Percentiles rank a stretch among this genome's conserved stretches.
phyloP scores from a whole-genome alignment of 1,140 invertebrate species.

The Pentalonia nigronervosa region DNA sequence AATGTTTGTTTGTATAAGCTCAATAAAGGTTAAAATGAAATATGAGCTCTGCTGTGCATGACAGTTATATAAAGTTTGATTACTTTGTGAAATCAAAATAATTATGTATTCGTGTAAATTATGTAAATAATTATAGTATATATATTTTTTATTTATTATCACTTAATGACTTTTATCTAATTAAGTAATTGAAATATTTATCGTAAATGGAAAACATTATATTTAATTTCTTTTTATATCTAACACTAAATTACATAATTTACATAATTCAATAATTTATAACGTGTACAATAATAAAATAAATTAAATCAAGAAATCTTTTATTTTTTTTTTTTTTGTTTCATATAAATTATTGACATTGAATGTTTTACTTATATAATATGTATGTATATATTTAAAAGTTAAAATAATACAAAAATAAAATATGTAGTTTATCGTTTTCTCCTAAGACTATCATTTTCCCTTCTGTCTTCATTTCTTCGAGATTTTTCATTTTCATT shows the following conservation, averaged over 20 bases:
- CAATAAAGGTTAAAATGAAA: not conserved
- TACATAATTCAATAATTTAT: not conserved
- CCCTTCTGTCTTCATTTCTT: not conserved
- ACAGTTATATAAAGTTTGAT: not conserved
- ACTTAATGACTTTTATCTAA: not conserved
- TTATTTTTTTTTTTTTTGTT: conserved; percentile 3
- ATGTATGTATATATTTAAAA: not conserved
- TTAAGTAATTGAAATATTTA: not conserved
- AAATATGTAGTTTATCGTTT: not conserved
- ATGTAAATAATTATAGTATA: not conserved
- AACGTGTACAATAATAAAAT: not conserved
- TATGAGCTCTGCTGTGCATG: not conserved
- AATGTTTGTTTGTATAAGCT: no score
- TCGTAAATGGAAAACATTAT: not conserved
- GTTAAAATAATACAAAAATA: not conserved
- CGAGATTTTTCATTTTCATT: not conserved
- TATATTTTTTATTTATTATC: not conserved
- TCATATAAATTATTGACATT: not conserved
- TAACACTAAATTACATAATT: not conserved
- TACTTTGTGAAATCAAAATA: not conserved
- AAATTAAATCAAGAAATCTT: not conserved
- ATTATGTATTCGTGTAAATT: not conserved
- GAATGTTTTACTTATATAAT: not conserved
- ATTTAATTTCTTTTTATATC: not conserved
- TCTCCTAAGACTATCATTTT: not conserved